phyloP scores from a whole-genome alignment of 2,797 vertebrate genomes.

The Gallirallus australis region DNA sequence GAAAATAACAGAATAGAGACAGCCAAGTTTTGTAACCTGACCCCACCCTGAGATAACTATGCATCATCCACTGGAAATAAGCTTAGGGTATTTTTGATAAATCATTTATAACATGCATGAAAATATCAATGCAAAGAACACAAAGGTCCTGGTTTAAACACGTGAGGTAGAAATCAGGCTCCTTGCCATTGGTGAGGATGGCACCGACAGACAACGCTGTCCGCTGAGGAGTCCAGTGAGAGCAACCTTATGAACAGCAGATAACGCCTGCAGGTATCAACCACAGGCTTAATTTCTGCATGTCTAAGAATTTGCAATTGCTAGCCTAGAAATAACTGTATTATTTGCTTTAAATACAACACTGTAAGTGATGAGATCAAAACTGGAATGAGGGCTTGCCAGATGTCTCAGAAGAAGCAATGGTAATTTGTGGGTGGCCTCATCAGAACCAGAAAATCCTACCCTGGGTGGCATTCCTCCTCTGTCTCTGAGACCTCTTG shows the following conservation, averaged over 20 bases:
- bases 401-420: not conserved
- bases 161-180: not conserved
- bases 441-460: not conserved
- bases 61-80: not conserved
- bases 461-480: not conserved
- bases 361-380: not conserved
- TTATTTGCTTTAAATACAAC: not conserved
- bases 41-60: not conserved
- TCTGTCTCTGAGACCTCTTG: not conserved
- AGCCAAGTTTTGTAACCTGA: not conserved
- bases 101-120: not conserved
- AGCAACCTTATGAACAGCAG: fast-evolving
- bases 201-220: not conserved
- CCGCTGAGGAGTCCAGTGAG: not conserved
- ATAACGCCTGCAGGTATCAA: not conserved
- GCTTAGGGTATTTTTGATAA: not conserved
- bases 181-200: not conserved
- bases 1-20: not conserved
- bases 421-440: not conserved
- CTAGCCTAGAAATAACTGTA: not conserved
- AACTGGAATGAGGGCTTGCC: not conserved
- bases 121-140: not conserved
- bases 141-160: not conserved
- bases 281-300: not conserved
- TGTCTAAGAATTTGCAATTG: not conserved